These are phyloP conservation scores for Celastrina argiolus DNA, from an alignment of 2,888 invertebrate genomes.

Conservation along the genomic window DNA sequence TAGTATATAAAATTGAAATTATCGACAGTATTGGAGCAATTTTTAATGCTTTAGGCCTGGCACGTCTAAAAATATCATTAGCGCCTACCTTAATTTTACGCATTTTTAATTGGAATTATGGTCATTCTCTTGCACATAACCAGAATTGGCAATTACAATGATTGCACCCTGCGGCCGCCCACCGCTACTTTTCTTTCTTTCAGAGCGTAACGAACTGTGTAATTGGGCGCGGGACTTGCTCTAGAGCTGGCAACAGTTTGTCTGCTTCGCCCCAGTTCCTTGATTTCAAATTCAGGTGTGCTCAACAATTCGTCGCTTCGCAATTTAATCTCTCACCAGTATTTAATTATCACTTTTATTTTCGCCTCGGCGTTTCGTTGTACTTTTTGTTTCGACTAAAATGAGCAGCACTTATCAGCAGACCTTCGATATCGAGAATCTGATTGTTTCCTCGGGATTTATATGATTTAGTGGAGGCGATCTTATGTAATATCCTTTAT, in stretches of 20 bases:
- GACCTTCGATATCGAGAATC: background rate
- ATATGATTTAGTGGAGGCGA: constrained; percentile 18
- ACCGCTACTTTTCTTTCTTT: constrained; percentile 60
- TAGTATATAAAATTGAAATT: too few relatives aligned
- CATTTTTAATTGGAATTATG: constrained; percentile 19
- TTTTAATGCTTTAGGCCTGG: background rate
- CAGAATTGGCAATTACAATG: constrained; percentile 21
- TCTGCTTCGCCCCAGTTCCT: constrained; percentile 41
- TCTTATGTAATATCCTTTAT: constrained; percentile 38
- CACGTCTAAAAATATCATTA: background rate
- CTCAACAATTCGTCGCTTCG: constrained; percentile 19
- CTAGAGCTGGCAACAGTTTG: constrained; percentile 50
- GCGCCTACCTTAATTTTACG: background rate
- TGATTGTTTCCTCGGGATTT: constrained; percentile 4
- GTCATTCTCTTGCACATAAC: constrained; percentile 20
- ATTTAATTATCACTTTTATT: constrained; percentile 22
- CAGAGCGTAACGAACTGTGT: constrained; percentile 67
- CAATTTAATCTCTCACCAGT: constrained; percentile 21
- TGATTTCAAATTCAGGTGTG: constrained; percentile 37
- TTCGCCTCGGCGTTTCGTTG: background rate
- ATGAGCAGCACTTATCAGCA: background rate
- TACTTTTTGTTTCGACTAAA: constrained; percentile 7
- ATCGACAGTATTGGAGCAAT: background rate
- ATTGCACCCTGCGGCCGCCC: constrained; percentile 44
- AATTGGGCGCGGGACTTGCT: constrained; percentile 60